Percentiles rank a stretch among this genome's conserved stretches.
Evolutionary conservation across 2,888 invertebrate genomes (phyloP).

Genomic region (Stegana nigrithorax): DNA sequence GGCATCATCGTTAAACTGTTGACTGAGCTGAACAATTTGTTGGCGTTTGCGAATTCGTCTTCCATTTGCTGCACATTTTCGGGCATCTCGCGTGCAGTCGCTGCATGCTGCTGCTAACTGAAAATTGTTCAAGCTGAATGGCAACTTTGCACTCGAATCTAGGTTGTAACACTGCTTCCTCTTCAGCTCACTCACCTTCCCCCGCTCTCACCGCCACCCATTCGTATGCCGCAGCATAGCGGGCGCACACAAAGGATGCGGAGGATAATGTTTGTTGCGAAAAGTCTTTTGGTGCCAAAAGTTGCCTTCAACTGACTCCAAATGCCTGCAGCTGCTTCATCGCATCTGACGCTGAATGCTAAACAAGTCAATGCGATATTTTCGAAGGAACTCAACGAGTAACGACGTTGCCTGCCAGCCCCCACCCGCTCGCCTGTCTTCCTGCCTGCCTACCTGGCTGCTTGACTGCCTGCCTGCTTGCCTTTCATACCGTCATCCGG

Average conservation of each 20-base stretch:
- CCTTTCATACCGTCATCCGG: neutral
- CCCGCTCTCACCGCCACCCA: too few species aligned
- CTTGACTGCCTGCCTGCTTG: neutral
- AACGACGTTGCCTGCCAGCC: too few species aligned
- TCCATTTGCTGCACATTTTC: neutral
- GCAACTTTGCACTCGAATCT: slow-evolving; percentile 1
- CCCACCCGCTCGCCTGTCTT: neutral
- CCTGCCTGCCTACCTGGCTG: neutral
- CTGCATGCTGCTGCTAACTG: too few species aligned
- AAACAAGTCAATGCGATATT: neutral
- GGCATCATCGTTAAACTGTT: slow-evolving; percentile 7
- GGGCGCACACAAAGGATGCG: neutral
- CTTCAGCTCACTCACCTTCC: too few species aligned
- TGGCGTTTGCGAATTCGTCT: neutral
- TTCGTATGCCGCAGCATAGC: neutral
- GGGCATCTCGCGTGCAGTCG: neutral
- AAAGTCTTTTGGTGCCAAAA: neutral
- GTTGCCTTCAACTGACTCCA: neutral
- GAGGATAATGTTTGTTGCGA: neutral
- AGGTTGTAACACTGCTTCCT: neutral
- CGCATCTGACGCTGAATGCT: neutral
- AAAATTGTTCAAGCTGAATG: slow-evolving; percentile 4
- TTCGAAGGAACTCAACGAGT: neutral
- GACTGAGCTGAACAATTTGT: neutral
- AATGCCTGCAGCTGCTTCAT: neutral